phyloP scores from a whole-genome alignment of 2,797 vertebrate species.

The Falco peregrinus region DNA sequence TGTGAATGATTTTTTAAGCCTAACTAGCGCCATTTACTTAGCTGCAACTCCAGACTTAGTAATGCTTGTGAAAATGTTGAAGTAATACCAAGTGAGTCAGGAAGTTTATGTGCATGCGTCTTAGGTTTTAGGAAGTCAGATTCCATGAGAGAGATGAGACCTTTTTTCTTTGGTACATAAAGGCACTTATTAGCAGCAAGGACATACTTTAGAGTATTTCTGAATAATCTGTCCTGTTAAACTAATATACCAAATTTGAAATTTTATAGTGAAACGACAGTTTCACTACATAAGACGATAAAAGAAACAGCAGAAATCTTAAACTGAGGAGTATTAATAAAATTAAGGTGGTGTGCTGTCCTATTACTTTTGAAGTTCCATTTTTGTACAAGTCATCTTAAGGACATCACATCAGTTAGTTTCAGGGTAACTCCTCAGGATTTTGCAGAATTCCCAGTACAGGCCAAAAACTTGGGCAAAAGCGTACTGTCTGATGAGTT shows the following conservation, averaged over 20 bases:
- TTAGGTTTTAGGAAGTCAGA: neutral
- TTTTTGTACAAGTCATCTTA: neutral
- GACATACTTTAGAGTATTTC: neutral
- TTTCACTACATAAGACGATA: neutral
- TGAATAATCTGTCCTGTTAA: neutral
- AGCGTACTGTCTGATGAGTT: neutral
- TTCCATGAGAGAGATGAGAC: neutral
- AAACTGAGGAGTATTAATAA: neutral
- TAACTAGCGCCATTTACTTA: neutral
- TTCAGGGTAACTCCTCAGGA: neutral
- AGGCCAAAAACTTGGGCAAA: neutral
- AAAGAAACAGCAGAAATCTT: neutral
- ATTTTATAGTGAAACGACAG: neutral
- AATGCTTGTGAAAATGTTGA: neutral
- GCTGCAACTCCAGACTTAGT: neutral
- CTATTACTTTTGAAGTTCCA: neutral
- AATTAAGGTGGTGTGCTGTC: neutral
- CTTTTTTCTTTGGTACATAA: neutral
- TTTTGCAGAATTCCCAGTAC: neutral
- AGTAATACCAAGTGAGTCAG: neutral
- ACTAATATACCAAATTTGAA: neutral
- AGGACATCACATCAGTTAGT: fast-evolving
- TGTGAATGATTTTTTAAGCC: neutral
- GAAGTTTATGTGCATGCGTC: neutral
- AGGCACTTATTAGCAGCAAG: neutral